Conservation (phyloP, 2,797 vertebrate genomes). For the Perdix hodgsoniae region DNA sequence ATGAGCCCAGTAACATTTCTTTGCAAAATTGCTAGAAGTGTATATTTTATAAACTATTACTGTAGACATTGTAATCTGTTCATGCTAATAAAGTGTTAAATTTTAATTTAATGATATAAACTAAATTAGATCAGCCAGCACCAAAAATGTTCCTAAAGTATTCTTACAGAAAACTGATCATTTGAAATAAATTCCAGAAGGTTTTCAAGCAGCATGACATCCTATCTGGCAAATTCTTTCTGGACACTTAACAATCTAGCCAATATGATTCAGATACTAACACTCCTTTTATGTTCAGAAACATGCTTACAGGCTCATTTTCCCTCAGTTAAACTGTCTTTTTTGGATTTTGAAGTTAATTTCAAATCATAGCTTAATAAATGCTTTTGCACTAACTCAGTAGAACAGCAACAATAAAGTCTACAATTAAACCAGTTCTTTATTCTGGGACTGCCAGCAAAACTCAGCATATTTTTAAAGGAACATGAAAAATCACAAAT, state of each 20-base stretch:
- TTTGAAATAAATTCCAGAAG: conserved; percentile 74
- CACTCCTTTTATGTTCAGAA: conserved; percentile 64
- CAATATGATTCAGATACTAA: conserved; percentile 61
- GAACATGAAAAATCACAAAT: background rate
- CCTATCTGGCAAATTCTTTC: conserved; percentile 39
- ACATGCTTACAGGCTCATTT: conserved; percentile 52
- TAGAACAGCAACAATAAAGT: background rate
- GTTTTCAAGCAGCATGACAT: conserved; percentile 57
- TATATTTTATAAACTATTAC: conserved; percentile 17
- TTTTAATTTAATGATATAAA: conserved; percentile 60
- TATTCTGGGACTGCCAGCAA: background rate
- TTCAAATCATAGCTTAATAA: conserved; percentile 64
- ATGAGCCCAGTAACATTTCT: background rate
- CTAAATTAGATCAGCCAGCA: conserved; percentile 37
- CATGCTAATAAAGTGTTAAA: conserved; percentile 50
- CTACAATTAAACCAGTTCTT: conserved; percentile 23
- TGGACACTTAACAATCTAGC: conserved; percentile 53
- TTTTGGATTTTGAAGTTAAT: conserved; percentile 64
- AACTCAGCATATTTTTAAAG: background rate
- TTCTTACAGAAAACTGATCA: conserved; percentile 36
- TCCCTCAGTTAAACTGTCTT: background rate
- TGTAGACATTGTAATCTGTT: conserved; percentile 43
- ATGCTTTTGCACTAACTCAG: conserved; percentile 59
- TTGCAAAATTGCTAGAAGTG: background rate
- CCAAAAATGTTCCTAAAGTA: conserved; percentile 47